Conservation (phyloP, 2,113 vertebrate genomes). For the Gobiocypris rarus region DNA sequence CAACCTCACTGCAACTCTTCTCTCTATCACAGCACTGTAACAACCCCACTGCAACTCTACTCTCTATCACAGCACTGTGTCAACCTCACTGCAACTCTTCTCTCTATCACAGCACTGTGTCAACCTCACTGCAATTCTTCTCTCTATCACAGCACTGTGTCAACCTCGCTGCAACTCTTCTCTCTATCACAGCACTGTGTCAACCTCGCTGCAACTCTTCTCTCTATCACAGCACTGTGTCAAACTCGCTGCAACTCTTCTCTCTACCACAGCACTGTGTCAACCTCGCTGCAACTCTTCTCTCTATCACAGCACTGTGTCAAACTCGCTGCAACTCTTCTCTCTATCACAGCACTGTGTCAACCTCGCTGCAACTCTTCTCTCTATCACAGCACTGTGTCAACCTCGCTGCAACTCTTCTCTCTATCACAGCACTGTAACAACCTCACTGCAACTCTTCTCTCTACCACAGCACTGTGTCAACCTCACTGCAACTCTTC, state of each 20-base stretch:
- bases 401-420: neutral
- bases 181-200: neutral
- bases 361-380: neutral
- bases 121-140: neutral
- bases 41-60: neutral
- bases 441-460: neutral
- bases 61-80: neutral
- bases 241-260: neutral
- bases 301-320: neutral
- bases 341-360: neutral
- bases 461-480: neutral
- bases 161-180: neutral
- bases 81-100: neutral
- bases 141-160: neutral
- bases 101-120: neutral
- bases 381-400: neutral
- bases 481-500: neutral
- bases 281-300: neutral
- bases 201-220: neutral
- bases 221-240: neutral
- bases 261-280: neutral
- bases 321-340: neutral
- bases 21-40: neutral
- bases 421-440: neutral
- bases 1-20: neutral